Conservation (phyloP, 2,888 invertebrate species). For the Pharmacophagus antenor region DNA sequence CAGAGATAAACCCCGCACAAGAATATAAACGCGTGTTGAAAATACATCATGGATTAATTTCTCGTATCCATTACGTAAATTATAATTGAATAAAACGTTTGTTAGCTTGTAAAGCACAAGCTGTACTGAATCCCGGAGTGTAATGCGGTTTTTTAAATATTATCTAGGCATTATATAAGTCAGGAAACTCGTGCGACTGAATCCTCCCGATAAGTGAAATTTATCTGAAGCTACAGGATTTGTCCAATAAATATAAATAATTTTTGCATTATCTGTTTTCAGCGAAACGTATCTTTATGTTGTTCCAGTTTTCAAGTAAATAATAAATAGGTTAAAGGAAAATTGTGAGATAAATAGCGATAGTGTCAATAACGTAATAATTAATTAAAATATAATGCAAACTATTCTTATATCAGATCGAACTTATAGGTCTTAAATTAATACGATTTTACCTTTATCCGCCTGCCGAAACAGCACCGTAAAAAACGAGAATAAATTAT, state of each 20-base stretch:
- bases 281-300: constrained; percentile 28
- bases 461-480: too few species aligned
- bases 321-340: constrained; percentile 29
- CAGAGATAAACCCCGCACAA: constrained; percentile 49
- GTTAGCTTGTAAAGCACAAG: constrained; percentile 50
- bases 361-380: neutral
- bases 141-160: constrained; percentile 44
- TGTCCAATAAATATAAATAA: constrained; percentile 32
- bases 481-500: too few species aligned
- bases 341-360: constrained; percentile 4
- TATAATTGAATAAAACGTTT: constrained; percentile 41
- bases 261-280: constrained; percentile 27
- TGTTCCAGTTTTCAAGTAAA: constrained; percentile 27
- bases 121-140: constrained; percentile 53
- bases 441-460: too few species aligned
- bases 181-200: constrained; percentile 51
- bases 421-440: too few species aligned
- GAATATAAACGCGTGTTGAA: constrained; percentile 51
- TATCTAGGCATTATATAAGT: constrained; percentile 50
- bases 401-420: too few species aligned
- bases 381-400: too few species aligned
- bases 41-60: constrained; percentile 47
- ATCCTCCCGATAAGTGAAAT: constrained; percentile 50
- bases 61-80: constrained; percentile 45
- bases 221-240: constrained; percentile 40